Evolutionary conservation across 2,797 vertebrate genomes (phyloP), one percentile per base, ranked within the genome.

Genomic region (Mormyrops attenuatus): DNA sequence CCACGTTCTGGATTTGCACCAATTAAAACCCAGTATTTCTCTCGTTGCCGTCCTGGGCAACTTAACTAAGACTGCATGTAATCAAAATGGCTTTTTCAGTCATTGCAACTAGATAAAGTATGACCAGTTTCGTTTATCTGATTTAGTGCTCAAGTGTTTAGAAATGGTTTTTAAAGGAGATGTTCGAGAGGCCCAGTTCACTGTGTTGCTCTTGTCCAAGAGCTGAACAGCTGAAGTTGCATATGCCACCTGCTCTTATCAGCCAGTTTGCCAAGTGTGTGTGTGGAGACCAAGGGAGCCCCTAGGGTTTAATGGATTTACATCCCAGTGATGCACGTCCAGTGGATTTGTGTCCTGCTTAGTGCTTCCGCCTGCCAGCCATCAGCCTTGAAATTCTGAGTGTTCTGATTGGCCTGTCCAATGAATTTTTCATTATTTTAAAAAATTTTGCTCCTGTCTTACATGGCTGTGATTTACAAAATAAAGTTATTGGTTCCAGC

Each of bases 201-300:
- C 34, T 20, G 15, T 80, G 73, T 80, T 80, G 73, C 73, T 80
- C 73, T 80, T 80, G 73, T 80, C 73, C 73, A 80, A 80, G 73
- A 80, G 73, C 73, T 44, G 73, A 80, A 80, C 73, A 80, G 73
- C 73, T 80, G 73, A 80, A 44, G 20, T 44, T 80, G 38, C 73
- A 44, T 44, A 41, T 80, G 73, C 73, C 73, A 80, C 73, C 73
- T 80, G 73, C 38, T 80, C 38, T 80, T 44, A 80, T 80, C 38
- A 80, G 38, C 73, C 73, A 44, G 73, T 80, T n/a, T 80, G 73
- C 38, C 73, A 80, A 41, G 20, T 80, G 38, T 80, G 73, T n/a
- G 38, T 80, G 17, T 47, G 41, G 73, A 20, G 38, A 80, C 73
- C 17, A 80, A 80, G 38, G 34, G 73, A 73, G 13, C 66, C 66